Base-by-base conservation (phyloP, 2,113 vertebrate genomes). In the Eptesicus fuscus region DNA sequence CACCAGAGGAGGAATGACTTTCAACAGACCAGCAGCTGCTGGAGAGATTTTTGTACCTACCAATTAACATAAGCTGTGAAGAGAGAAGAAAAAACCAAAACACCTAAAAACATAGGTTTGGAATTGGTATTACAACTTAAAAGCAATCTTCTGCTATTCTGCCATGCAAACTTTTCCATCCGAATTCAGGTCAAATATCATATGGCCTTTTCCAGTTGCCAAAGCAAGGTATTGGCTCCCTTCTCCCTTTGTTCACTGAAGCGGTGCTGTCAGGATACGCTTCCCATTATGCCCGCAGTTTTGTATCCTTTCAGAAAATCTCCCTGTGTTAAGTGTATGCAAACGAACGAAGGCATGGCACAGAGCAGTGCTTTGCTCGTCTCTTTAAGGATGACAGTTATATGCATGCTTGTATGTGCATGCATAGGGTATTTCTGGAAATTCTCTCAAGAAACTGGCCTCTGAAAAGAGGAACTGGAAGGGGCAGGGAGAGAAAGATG, bases 301-400 rank as follows among this genome's bases (percentile, higher is more conserved):
- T 88, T 93, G 16, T 67, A 44, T 78, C 22, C 88, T 91, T 95
- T 88, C 73, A 88, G 32, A 95, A 67, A 88, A 22, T 40, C 56
- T 88, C 77, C 30, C 30, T 35, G 20, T 71, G 84, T 89, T 93
- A 80, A 79, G 80, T 80, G 69, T 73, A 91, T 37, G 42, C 69
- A 88, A 61, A 80, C 32, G 71, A 93, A 93, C 67, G 91, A 91
- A 88, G 42, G 65, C 28, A 32, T 40, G 37, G 47, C 65, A 49
- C 37, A 80, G 23, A 84, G 80, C 47, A 61, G 59, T 49, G 16
- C 53, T 70, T 69, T 78, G 6, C 61, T 65, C 69, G 53, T 93
- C 82, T 91, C 85, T 59, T 85, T 47, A 93, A 73, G 73, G 78
- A 76, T 78, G 84, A 69, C 76, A 83, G 80, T 76, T 76, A 35